Evolutionary conservation across 30 jellyfish, hydroid and myxozoan species (phyloP).

Genomic region (Morbakka virulenta): DNA sequence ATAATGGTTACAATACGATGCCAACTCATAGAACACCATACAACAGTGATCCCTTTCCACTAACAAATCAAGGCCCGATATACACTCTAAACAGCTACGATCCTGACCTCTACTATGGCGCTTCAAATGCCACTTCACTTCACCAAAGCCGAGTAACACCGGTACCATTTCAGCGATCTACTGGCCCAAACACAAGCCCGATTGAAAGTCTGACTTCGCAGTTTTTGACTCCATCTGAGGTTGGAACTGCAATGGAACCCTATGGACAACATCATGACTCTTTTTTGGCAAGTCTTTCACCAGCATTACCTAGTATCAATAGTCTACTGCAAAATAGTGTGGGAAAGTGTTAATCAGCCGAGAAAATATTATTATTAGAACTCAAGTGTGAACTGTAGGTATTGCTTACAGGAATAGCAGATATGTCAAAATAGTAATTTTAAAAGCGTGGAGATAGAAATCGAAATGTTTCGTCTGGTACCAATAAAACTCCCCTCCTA

Average conservation of each 20-base stretch:
- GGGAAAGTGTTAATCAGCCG: no score
- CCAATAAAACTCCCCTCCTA: no score
- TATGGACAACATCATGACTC: not conserved
- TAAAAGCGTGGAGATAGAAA: no score
- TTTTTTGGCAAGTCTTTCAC: not conserved
- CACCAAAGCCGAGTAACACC: not conserved
- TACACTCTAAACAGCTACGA: not conserved
- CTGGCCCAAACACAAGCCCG: not conserved
- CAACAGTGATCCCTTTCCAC: not conserved
- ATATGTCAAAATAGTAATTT: no score
- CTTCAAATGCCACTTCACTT: not conserved
- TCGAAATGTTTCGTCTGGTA: no score
- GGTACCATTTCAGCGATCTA: not conserved
- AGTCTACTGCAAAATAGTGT: no score
- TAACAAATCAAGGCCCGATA: not conserved
- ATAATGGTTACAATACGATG: not conserved
- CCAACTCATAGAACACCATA: not conserved
- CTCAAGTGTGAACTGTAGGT: no score
- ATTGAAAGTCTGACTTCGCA: not conserved
- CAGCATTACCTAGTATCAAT: not conserved
- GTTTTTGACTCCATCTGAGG: not conserved
- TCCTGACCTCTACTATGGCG: not conserved
- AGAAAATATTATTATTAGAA: no score
- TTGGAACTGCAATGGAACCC: not conserved
- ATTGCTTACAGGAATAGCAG: no score